A percentile compares a stretch with the other conserved stretches of the same genome.
Evolutionary conservation across 2,797 vertebrate species (phyloP).

Genomic region (Oreochromis grahami): DNA sequence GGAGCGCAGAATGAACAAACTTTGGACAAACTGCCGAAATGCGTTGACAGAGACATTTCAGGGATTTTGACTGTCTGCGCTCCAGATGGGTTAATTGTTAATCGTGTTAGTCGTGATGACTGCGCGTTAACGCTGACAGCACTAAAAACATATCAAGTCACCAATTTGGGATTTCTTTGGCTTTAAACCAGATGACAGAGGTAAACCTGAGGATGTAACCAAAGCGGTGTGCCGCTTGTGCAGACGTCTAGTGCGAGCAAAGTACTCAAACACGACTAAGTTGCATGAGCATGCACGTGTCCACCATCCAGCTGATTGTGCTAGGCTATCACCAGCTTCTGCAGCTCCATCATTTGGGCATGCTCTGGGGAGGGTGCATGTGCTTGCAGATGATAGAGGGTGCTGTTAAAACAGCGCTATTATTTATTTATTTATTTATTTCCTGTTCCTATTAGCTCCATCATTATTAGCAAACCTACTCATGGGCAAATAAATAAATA

Average conservation of each 20-base stretch:
- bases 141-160: neutral
- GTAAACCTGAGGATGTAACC: neutral
- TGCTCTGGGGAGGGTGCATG: accelerated
- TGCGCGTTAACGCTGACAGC: accelerated
- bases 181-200: neutral
- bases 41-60: accelerated
- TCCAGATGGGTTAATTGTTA: neutral
- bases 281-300: neutral
- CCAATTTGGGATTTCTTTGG: neutral
- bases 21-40: neutral
- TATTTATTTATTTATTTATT: neutral
- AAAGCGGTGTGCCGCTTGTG: accelerated
- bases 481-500: neutral
- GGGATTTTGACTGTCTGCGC: neutral
- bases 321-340: neutral
- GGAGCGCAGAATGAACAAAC: neutral
- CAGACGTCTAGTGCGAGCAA: accelerated
- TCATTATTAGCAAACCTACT: neutral
- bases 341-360: neutral
- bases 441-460: neutral
- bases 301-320: neutral
- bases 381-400: accelerated
- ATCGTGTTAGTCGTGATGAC: neutral
- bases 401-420: neutral
- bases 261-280: neutral